phyloP scores from a whole-genome alignment of 1,140 invertebrate genomes.

The Berghia stephanieae region DNA sequence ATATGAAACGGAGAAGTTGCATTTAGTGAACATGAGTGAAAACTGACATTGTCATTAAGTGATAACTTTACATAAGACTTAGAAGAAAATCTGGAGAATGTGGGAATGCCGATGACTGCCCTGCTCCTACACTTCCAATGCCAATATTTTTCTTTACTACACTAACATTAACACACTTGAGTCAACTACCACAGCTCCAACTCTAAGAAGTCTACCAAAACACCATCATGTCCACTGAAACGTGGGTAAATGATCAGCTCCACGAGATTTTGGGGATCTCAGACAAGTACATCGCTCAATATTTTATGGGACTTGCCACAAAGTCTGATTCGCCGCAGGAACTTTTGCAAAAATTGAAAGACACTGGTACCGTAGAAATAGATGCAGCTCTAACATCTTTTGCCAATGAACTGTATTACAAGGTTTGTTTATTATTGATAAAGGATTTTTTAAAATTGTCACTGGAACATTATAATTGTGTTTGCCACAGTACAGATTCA shows the following conservation, averaged over 20 bases:
- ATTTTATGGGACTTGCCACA: slow-evolving; percentile 68
- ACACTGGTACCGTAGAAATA: slow-evolving; percentile 68
- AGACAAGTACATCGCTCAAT: slow-evolving; percentile 69
- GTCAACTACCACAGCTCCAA: neutral
- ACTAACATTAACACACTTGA: neutral
- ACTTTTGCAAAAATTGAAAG: slow-evolving; percentile 66
- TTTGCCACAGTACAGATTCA: no score
- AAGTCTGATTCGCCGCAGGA: slow-evolving; percentile 64
- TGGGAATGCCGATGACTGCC: no score
- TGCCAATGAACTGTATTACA: slow-evolving; percentile 65
- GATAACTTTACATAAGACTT: neutral
- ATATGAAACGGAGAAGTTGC: no score
- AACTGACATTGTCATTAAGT: neutral
- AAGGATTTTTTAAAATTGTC: no score
- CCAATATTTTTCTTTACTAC: neutral
- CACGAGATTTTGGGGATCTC: slow-evolving; percentile 71
- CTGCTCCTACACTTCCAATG: no score
- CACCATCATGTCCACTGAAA: slow-evolving; percentile 34
- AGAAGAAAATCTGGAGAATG: neutral
- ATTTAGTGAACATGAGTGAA: no score
- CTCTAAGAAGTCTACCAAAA: neutral
- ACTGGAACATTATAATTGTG: slow-evolving; percentile 5
- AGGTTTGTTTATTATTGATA: no score
- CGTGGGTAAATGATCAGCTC: slow-evolving; percentile 71
- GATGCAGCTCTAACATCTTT: slow-evolving; percentile 63